Percentiles rank a stretch among this genome's conserved stretches.
Conservation (phyloP, 2,888 invertebrate genomes). For the Dysmachus trigonus region DNA sequence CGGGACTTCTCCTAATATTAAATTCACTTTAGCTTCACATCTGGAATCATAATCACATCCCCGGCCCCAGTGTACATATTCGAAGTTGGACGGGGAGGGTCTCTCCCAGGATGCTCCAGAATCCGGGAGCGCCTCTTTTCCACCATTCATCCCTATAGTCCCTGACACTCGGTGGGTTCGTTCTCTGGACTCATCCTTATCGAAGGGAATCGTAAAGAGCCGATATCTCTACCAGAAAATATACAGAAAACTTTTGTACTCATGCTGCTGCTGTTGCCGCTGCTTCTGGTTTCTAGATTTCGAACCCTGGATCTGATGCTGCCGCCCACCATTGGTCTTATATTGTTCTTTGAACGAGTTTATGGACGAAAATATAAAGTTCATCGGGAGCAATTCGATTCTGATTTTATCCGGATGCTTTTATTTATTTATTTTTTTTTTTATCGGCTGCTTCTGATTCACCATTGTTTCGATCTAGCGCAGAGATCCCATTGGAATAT, state of each 20-base stretch:
- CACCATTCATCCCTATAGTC: background rate
- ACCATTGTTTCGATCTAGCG: slow-evolving; percentile 1
- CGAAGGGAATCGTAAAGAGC: slow-evolving; percentile 3
- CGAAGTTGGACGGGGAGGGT: background rate
- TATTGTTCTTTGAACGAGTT: slow-evolving; percentile 32
- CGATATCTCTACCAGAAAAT: slow-evolving; percentile 2
- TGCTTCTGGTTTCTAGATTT: background rate
- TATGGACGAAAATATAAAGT: slow-evolving; percentile 20
- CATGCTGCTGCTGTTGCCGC: background rate
- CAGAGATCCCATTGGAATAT: background rate
- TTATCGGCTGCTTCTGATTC: background rate
- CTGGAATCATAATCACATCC: slow-evolving; percentile 41
- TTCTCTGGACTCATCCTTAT: background rate
- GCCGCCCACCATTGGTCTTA: background rate
- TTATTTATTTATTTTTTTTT: background rate
- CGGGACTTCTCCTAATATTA: slow-evolving; percentile 17
- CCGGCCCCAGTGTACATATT: background rate
- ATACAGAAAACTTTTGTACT: background rate
- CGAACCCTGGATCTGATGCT: background rate
- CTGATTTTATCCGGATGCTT: slow-evolving; percentile 7
- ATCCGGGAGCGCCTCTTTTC: background rate
- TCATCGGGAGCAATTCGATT: slow-evolving; percentile 15
- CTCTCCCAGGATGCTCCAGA: background rate
- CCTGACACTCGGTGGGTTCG: background rate
- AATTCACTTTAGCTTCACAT: slow-evolving; percentile 31